These are phyloP conservation scores for Tokudaia tokunoshimensis DNA, from an alignment of 2,797 vertebrate species.

Conservation along the genomic window DNA sequence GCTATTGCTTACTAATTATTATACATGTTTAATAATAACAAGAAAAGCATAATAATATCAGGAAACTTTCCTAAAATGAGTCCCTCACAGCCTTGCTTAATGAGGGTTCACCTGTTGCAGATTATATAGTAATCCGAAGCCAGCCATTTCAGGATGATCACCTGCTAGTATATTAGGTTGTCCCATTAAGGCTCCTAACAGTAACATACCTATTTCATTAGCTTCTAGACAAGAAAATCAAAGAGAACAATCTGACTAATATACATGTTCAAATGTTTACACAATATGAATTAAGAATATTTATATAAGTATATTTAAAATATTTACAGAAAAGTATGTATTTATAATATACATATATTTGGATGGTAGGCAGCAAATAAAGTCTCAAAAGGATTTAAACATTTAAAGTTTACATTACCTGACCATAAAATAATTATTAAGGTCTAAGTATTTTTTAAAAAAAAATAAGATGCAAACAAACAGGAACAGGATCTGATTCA, in stretches of 20 bases:
- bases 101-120: too few relatives aligned
- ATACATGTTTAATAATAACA: too few relatives aligned
- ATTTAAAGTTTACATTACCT: not conserved
- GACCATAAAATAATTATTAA: not conserved
- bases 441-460: conserved; percentile 5
- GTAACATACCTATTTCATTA: not conserved
- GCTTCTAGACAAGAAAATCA: not conserved
- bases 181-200: too few relatives aligned
- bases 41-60: too few relatives aligned
- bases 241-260: not conserved
- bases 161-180: too few relatives aligned
- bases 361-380: not conserved
- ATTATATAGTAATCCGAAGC: too few relatives aligned
- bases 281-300: not conserved
- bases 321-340: not conserved
- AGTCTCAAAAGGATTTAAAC: not conserved
- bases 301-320: not conserved
- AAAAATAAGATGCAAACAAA: conserved; percentile 48
- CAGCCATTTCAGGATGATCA: too few relatives aligned
- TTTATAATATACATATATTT: not conserved
- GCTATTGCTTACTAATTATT: too few relatives aligned
- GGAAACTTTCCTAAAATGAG: too few relatives aligned
- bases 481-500: not conserved
- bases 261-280: not conserved
- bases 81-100: too few relatives aligned